Evolutionary conservation across 2,113 vertebrate species (phyloP), one percentile per base, ranked within the genome.

Genomic region (Helogale parvula): DNA sequence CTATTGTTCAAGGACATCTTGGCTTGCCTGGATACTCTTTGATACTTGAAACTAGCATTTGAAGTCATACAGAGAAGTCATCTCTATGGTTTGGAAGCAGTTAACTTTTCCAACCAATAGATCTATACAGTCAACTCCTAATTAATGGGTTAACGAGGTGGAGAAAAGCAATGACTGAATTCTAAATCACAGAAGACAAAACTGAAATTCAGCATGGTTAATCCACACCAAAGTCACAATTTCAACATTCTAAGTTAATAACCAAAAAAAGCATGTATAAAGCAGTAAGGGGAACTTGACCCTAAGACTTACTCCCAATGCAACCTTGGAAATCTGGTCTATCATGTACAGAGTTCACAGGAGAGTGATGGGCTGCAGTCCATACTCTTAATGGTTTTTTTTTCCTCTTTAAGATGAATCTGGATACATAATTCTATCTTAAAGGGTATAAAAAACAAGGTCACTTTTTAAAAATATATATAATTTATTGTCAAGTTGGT

Each of bases 1-100:
- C 90, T 92, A 95, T 95, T 97, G 95, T 97, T 95, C 87, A 72
- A 93, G 92, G 93, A 66, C 54, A n/a, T 47, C 29, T 86, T 96
- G 96, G 95, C 87, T 74, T 84, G 54, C 33, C 80, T 31, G 4
- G 63, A 96, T n/a, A 52, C 45, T 65, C 94, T 97, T 91, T 96
- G 84, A 90, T 93, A 97, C 69, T 95, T 94, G 79, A 93, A 94
- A 96, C 83, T n/a, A 97, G 38, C 92, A 60, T 76, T 94, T 83
- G 35, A 91, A 96, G 41, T 90, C 93, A 74, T 41, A 87, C 35
- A 76, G 83, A 87, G 41, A 27, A 86, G 65, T 83, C 63, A 76
- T 63, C 95, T 94, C 72, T 23, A 71, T 54, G 83, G 57, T 89
- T 94, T 97, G 95, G 74, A 96, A 95, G 92, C 65, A 65, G 65